Conservation (phyloP, 2,113 vertebrate species). For the Gymnobelideus leadbeateri region DNA sequence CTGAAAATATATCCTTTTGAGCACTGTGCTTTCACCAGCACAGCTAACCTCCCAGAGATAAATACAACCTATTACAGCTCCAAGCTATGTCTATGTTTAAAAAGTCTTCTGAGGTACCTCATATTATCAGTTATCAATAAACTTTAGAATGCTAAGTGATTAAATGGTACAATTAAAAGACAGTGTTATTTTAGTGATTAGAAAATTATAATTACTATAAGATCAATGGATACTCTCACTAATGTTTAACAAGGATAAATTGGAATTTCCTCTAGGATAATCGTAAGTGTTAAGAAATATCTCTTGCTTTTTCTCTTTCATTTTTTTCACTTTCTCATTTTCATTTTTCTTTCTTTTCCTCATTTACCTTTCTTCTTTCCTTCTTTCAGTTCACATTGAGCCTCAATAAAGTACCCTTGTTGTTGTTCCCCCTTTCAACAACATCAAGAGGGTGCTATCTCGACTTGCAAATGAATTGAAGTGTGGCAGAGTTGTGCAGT, state of each 20-base stretch:
- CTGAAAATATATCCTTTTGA: background rate
- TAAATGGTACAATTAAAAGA: background rate
- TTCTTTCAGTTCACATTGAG: background rate
- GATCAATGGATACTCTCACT: constrained; percentile 22
- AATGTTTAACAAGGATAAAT: background rate
- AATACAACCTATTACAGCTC: background rate
- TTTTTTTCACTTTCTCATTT: background rate
- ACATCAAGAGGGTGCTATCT: background rate
- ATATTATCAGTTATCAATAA: constrained; percentile 7
- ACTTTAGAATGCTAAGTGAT: background rate
- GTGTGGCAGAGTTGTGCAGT: background rate
- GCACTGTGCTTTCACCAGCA: background rate
- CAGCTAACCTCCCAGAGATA: background rate
- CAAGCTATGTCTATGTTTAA: background rate
- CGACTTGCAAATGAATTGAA: background rate
- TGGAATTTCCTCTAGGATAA: background rate
- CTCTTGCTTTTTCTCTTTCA: background rate
- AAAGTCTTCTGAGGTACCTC: background rate
- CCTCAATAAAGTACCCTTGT: background rate
- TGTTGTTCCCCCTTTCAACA: background rate
- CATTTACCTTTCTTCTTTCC: background rate
- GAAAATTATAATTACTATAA: background rate
- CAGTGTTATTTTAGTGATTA: constrained; percentile 23
- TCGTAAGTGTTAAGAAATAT: background rate
- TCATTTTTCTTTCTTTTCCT: background rate